Evolutionary conservation across 1,140 invertebrate genomes (phyloP).

Genomic region (Wasmannia auropunctata): DNA sequence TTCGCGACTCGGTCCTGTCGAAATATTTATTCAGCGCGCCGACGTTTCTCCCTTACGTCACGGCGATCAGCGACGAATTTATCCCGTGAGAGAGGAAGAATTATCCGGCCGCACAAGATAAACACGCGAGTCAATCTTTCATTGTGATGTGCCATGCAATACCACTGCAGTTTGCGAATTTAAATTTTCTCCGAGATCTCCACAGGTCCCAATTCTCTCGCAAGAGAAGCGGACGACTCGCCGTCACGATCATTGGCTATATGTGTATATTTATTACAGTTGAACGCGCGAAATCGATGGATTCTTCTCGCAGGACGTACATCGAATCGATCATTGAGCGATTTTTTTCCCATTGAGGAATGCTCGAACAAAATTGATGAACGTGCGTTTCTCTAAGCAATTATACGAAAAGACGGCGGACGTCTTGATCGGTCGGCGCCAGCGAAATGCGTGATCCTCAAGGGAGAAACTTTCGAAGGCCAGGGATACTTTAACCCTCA

Average conservation of each 20-base stretch:
- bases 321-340: background rate
- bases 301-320: no score
- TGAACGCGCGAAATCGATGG: background rate
- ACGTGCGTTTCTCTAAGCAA: background rate
- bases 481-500: background rate
- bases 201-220: background rate
- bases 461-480: background rate
- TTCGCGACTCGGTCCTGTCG: background rate
- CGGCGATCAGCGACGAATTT: background rate
- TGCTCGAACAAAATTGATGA: background rate
- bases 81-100: background rate
- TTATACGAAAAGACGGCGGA: background rate
- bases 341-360: background rate
- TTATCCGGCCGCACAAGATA: background rate
- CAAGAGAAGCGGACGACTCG: background rate
- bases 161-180: background rate
- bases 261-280: background rate
- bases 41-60: slow-evolving; percentile 16
- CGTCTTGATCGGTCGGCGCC: background rate
- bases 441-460: background rate
- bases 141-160: background rate
- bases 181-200: background rate
- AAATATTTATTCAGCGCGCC: slow-evolving; percentile 4
- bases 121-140: background rate
- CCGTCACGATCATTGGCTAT: background rate